A percentile compares a stretch with the other conserved stretches of the same genome.
Evolutionary conservation across 2,113 vertebrate species (phyloP).

Genomic region (Trichomycterus rosablanca): DNA sequence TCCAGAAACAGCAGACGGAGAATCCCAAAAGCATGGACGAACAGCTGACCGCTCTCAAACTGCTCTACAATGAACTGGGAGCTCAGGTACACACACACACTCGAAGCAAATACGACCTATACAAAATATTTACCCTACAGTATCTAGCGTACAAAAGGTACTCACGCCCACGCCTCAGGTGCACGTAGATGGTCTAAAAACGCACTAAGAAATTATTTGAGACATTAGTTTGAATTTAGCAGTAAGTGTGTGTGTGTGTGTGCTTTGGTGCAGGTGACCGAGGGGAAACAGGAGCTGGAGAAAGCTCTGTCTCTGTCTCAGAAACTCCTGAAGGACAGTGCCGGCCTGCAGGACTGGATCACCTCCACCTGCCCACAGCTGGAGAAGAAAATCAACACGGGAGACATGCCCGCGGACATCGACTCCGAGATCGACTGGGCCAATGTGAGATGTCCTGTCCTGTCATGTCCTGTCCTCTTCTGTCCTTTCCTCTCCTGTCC

Average conservation of each 20-base stretch:
- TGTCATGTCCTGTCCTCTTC: too few relatives aligned
- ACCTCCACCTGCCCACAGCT: constrained; percentile 72
- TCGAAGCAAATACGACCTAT: too few relatives aligned
- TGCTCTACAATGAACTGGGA: constrained; percentile 93
- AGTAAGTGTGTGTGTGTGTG: neutral
- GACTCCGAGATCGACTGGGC: constrained; percentile 88
- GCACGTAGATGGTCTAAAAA: too few relatives aligned
- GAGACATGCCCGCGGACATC: constrained; percentile 78
- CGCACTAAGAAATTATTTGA: too few relatives aligned
- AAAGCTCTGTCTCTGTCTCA: constrained; percentile 80
- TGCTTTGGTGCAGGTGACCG: constrained; percentile 96
- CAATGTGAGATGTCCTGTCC: too few relatives aligned
- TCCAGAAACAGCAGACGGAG: constrained; percentile 96
- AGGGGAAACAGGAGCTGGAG: constrained; percentile 92
- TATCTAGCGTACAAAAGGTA: too few relatives aligned
- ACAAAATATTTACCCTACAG: too few relatives aligned
- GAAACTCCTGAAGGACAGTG: constrained; percentile 78
- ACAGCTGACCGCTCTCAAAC: constrained; percentile 87
- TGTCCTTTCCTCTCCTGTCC: too few relatives aligned
- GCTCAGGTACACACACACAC: constrained; percentile 76
- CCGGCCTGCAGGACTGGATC: constrained; percentile 82
- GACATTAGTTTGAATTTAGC: too few relatives aligned
- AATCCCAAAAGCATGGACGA: constrained; percentile 95
- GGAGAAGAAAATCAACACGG: constrained; percentile 77
- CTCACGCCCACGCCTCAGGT: neutral